These are phyloP conservation scores for Globicephala melas DNA, from an alignment of 2,113 vertebrate genomes.

Conservation along the genomic window DNA sequence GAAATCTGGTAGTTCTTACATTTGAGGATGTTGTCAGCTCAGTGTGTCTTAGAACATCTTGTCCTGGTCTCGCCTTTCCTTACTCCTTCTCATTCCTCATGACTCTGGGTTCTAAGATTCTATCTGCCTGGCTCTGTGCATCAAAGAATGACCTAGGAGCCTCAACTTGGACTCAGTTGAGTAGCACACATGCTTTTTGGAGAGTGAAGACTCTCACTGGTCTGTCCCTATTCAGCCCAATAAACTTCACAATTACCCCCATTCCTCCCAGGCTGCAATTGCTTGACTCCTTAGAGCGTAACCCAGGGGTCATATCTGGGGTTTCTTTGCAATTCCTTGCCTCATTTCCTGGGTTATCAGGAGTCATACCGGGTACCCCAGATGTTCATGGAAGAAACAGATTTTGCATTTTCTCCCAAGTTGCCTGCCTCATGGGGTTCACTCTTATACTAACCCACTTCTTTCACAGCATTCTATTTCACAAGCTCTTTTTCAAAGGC, in stretches of 20 bases:
- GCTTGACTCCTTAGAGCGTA: slow-evolving; percentile 37
- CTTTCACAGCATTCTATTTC: not conserved
- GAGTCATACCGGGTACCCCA: slow-evolving; percentile 33
- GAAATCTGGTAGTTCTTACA: not conserved
- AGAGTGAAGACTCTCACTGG: not conserved
- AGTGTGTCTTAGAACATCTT: not conserved
- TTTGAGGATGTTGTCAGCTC: not conserved
- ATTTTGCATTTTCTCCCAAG: slow-evolving; percentile 8
- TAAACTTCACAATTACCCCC: slow-evolving; percentile 41
- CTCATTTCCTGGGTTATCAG: slow-evolving; percentile 51
- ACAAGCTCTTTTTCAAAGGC: slow-evolving; percentile 9
- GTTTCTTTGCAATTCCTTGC: slow-evolving; percentile 12
- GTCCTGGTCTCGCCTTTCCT: not conserved
- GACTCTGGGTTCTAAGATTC: not conserved
- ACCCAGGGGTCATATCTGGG: slow-evolving; percentile 51
- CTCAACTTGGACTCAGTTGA: not conserved
- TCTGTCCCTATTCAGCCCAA: slow-evolving; percentile 32
- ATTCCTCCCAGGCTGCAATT: not conserved
- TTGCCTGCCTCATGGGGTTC: not conserved
- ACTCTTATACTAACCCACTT: not conserved
- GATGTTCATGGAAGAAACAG: slow-evolving; percentile 56
- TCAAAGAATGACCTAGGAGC: not conserved
- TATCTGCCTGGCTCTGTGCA: not conserved
- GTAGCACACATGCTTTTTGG: not conserved
- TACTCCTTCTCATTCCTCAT: not conserved